Percentiles rank a stretch among this genome's conserved stretches.
phyloP scores from a whole-genome alignment of 2,888 invertebrate species.

The Osmoderma eremita region DNA sequence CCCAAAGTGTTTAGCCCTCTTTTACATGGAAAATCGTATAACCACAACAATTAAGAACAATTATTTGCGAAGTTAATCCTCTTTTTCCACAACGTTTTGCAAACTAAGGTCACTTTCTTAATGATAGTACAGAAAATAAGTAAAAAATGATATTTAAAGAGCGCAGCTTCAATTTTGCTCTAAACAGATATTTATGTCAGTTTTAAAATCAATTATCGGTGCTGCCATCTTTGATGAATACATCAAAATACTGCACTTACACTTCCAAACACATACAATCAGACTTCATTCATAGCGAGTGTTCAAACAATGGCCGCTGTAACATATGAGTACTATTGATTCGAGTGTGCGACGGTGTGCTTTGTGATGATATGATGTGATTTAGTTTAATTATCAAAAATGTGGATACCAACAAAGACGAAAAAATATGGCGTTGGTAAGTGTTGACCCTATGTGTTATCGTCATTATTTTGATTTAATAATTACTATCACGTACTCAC shows the following conservation, averaged over 20 bases:
- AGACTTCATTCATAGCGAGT: slow-evolving; percentile 41
- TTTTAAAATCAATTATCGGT: neutral
- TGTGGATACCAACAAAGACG: slow-evolving; percentile 80
- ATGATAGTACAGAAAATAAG: no score
- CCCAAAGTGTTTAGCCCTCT: no score
- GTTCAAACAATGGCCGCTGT: slow-evolving; percentile 54
- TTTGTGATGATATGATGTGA: slow-evolving; percentile 55
- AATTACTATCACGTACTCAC: neutral
- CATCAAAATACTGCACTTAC: neutral
- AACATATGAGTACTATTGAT: slow-evolving; percentile 60
- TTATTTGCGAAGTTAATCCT: no score
- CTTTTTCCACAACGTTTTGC: no score
- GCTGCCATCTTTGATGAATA: neutral
- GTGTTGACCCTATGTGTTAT: slow-evolving; percentile 55
- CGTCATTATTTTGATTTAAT: neutral
- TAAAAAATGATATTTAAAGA: no score
- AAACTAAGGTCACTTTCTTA: no score
- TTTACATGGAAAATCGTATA: no score
- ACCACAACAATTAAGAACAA: no score
- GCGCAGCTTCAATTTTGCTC: no score
- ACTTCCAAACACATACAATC: slow-evolving; percentile 4
- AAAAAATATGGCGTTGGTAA: slow-evolving; percentile 81
- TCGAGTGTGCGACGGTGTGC: slow-evolving; percentile 49
- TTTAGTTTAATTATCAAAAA: slow-evolving; percentile 56
- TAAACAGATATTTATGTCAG: no score